These are phyloP conservation scores for Hexactinellida sp. DNA, from an alignment of 37 sponge, comb jelly and placozoan species.

Conservation along the genomic window DNA sequence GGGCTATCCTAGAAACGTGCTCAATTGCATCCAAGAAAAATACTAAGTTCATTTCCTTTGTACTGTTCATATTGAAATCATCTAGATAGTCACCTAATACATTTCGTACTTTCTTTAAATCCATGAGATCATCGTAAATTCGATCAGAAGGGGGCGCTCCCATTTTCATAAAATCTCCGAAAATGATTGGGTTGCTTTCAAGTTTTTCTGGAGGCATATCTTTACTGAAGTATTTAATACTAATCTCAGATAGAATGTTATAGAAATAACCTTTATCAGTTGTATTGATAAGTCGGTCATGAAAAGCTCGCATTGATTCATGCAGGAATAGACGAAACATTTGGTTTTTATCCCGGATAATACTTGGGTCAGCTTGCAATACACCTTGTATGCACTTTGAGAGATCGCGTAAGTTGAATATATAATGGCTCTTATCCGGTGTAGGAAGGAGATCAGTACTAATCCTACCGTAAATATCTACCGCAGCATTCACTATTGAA, in stretches of 20 bases:
- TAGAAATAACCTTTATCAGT: conserved; percentile 86
- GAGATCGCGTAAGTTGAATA: conserved; percentile 92
- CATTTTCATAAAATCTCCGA: conserved; percentile 93
- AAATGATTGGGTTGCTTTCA: conserved; percentile 82
- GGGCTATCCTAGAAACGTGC: conserved; percentile 94
- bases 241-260: conserved; percentile 87
- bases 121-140: conserved; percentile 72
- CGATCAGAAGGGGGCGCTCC: conserved; percentile 69
- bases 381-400: conserved; percentile 97
- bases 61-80: conserved; percentile 86
- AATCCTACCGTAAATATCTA: conserved; percentile 90
- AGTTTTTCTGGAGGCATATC: conserved; percentile 76
- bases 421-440: conserved; percentile 95
- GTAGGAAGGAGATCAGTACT: conserved; percentile 95
- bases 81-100: conserved; percentile 88
- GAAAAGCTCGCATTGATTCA: conserved; percentile 90
- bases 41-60: conserved; percentile 98
- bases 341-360: conserved; percentile 74
- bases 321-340: conserved; percentile 90
- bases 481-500: conserved; percentile 84
- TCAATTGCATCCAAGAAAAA: conserved; percentile 95
- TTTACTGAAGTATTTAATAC: conserved; percentile 77
- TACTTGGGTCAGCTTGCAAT: conserved; percentile 90
- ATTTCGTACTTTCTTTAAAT: conserved; percentile 54
- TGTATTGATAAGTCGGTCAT: conserved; percentile 84